phyloP scores from a whole-genome alignment of 2,888 invertebrate genomes.

The Axea sp. region DNA sequence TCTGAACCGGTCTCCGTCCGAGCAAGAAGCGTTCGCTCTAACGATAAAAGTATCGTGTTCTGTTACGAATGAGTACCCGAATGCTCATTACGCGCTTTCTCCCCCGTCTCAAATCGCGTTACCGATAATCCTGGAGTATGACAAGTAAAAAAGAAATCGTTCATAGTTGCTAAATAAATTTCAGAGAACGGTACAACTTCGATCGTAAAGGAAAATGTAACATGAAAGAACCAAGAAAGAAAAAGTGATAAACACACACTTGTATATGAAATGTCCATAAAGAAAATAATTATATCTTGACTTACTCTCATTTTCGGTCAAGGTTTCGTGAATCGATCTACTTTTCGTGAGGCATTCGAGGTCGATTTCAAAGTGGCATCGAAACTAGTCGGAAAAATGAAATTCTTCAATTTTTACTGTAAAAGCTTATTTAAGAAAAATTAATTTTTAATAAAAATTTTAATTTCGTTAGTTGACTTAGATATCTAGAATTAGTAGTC shows the following conservation, averaged over 20 bases:
- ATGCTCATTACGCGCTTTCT: constrained; percentile 50
- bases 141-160: constrained; percentile 1
- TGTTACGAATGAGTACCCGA: constrained; percentile 25
- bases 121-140: constrained; percentile 10
- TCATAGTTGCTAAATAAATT: neutral
- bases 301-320: constrained; percentile 65
- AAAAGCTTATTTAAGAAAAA: too few species aligned
- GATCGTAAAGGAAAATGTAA: neutral
- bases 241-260: too few species aligned
- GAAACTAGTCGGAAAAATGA: constrained; percentile 7
- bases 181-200: constrained; percentile 6
- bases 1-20: constrained; percentile 46
- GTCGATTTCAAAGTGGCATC: constrained; percentile 26
- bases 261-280: constrained; percentile 12
- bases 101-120: constrained; percentile 68
- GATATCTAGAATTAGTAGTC: too few species aligned
- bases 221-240: constrained; percentile 1
- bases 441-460: too few species aligned
- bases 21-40: constrained; percentile 43
- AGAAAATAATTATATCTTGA: constrained; percentile 39
- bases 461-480: too few species aligned
- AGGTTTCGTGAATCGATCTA: constrained; percentile 62
- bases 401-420: too few species aligned
- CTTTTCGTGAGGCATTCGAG: constrained; percentile 53
- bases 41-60: constrained; percentile 50